Base-by-base conservation (phyloP, 1,140 invertebrate genomes). In the Capitella teleta region DNA sequence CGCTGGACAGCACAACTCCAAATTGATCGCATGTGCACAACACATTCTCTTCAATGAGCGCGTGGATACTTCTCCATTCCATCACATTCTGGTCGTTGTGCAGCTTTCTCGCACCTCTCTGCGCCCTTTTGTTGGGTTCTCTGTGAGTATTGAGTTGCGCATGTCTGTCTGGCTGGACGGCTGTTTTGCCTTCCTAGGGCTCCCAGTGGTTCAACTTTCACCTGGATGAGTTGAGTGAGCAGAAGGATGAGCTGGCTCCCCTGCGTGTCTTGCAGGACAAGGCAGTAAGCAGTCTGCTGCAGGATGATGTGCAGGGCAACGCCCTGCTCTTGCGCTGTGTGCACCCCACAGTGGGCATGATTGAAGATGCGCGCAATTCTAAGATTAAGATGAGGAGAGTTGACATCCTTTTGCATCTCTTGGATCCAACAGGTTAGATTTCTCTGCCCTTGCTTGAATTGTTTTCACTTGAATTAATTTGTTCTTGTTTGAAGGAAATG, bases 171-270 rank as follows among this genome's bases (percentile, higher is more conserved):
- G 4, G 16, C 23, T 43, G 18, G 41, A 3, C 12, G 16, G n/a
- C 14, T 25, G 4, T 43, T n/a, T 43, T 32, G 30, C 30, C n/a
- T 8, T 32, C n/a, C 8, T n/a, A 44, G 42, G 42, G 42, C 28
- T 21, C 23, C 21, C 42, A n/a, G 10, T 68, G 66, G 66, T 58
- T 62, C 25, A 67, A 57, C 24, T 57, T 61, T 2, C 66, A 68
- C 46, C 61, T 68, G 21, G 66, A 68, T 58, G 64, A 68, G 28
- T 44, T 67, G 8, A 47, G 52, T 10, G 53, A 59, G 5, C 28
- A 49, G 18, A 38, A 47, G 21, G 40, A 53, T 12, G 28, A 44
- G 4, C 41, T 62, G 41, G 60, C 63, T 24, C 26, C 50, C n/a
- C 12, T 66, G 4, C 28, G 28, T 14, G 45, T 58, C 1, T 53